These are phyloP conservation scores for Conus betulinus DNA, from an alignment of 1,140 invertebrate genomes.

Conservation along the genomic window DNA sequence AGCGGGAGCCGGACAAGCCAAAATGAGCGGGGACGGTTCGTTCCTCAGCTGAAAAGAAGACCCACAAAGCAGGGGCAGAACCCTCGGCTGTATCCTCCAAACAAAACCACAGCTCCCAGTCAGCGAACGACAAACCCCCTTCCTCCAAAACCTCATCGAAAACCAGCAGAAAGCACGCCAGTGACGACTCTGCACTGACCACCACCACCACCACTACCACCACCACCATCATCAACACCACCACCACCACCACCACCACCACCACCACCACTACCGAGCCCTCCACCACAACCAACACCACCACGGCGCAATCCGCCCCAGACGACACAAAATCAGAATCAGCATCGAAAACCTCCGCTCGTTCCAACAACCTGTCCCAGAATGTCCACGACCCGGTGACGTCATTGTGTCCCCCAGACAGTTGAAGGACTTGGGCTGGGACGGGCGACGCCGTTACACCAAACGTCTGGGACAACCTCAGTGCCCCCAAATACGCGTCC, in stretches of 20 bases:
- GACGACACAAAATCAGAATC: neutral
- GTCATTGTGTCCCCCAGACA: neutral
- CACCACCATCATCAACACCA: neutral
- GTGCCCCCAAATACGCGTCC: neutral
- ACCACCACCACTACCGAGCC: neutral
- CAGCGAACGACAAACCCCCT: neutral
- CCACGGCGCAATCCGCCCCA: neutral
- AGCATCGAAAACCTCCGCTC: neutral
- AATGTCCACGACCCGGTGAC: neutral
- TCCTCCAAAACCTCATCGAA: neutral
- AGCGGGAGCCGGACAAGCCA: neutral
- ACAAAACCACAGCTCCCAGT: too few relatives aligned
- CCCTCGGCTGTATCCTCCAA: too few relatives aligned
- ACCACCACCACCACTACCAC: neutral
- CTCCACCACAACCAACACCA: neutral
- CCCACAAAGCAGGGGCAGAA: too few relatives aligned
- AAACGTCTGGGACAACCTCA: slow-evolving; percentile 31
- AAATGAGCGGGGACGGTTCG: too few relatives aligned
- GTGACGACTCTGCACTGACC: neutral
- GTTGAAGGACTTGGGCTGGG: neutral
- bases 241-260: neutral
- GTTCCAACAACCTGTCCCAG: neutral
- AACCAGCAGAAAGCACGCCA: neutral
- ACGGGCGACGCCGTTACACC: slow-evolving; percentile 1
- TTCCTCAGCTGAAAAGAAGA: too few relatives aligned